phyloP scores from a whole-genome alignment of 1,140 invertebrate species.

The Bombus superbus region DNA sequence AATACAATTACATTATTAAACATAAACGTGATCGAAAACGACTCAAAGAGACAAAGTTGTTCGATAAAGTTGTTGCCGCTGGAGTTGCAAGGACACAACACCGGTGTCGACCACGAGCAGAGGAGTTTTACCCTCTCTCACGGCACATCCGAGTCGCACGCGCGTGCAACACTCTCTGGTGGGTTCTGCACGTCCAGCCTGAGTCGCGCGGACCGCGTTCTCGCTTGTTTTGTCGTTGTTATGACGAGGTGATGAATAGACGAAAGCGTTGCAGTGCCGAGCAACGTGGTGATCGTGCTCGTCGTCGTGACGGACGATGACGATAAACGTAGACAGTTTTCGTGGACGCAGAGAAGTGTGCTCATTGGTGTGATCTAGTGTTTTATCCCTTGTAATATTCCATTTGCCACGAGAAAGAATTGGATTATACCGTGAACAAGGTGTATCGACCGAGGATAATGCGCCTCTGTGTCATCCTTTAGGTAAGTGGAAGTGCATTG shows the following conservation, averaged over 20 bases:
- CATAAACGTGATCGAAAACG: not conserved
- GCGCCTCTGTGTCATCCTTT: conserved; percentile 20
- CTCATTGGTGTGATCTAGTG: conserved; percentile 62
- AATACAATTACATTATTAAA: not conserved
- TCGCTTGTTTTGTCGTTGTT: conserved; percentile 47
- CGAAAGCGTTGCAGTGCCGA: conserved; percentile 57
- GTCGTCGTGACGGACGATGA: conserved; percentile 64
- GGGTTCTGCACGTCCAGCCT: conserved; percentile 15
- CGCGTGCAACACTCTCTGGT: conserved; percentile 62
- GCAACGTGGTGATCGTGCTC: conserved; percentile 55
- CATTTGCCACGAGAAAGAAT: conserved; percentile 33
- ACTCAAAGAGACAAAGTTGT: not conserved
- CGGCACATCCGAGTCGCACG: conserved; percentile 65
- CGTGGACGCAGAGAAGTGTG: conserved; percentile 57
- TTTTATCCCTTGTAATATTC: conserved; percentile 16
- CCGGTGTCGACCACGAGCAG: conserved; percentile 58
- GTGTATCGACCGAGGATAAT: conserved; percentile 55
- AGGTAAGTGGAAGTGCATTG: conserved; percentile 50
- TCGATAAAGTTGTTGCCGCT: conserved; percentile 42
- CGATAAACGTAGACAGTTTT: conserved; percentile 54
- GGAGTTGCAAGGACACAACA: conserved; percentile 50
- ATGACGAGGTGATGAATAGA: conserved; percentile 67
- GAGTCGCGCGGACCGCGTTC: conserved; percentile 30
- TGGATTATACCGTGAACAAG: conserved; percentile 57
- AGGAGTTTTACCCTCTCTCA: conserved; percentile 54